Percentiles rank a stretch among this genome's conserved stretches.
Conservation (phyloP, 2,888 invertebrate species). For the Neelides folsomi region DNA sequence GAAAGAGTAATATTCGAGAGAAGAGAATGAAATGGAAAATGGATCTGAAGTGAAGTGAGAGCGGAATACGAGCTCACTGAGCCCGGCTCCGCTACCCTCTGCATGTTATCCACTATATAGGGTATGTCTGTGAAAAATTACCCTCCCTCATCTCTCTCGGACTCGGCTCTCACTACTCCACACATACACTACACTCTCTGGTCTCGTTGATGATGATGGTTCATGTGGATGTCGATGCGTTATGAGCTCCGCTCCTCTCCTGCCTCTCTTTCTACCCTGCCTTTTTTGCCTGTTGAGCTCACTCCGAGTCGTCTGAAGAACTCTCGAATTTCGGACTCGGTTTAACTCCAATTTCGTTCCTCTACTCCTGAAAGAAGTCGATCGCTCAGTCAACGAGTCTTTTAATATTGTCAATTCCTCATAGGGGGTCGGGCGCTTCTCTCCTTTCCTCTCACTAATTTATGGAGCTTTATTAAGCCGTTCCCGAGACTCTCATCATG, state of each 20-base stretch:
- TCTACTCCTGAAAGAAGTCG: no score
- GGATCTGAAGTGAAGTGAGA: conserved; percentile 7
- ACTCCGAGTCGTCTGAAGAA: neutral
- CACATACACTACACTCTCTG: conserved; percentile 8
- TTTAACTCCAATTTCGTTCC: no score
- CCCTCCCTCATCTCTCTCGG: conserved; percentile 25
- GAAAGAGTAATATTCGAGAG: neutral
- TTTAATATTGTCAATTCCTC: no score
- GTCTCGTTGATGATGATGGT: conserved; percentile 2
- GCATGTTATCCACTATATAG: neutral
- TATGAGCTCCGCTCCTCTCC: neutral
- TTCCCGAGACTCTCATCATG: no score
- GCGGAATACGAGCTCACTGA: no score
- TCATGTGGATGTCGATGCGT: neutral
- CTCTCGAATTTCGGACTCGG: neutral
- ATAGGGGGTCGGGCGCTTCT: no score
- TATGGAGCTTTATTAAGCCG: no score
- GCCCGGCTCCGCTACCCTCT: no score
- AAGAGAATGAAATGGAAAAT: conserved; percentile 8
- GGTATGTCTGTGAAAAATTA: conserved; percentile 28
- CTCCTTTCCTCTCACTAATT: no score
- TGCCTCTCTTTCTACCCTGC: neutral
- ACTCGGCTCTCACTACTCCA: conserved; percentile 10
- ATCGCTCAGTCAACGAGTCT: no score
- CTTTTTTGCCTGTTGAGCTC: conserved; percentile 14